phyloP scores from a whole-genome alignment of 1,140 invertebrate species.

The Chrysomallon squamiferum region DNA sequence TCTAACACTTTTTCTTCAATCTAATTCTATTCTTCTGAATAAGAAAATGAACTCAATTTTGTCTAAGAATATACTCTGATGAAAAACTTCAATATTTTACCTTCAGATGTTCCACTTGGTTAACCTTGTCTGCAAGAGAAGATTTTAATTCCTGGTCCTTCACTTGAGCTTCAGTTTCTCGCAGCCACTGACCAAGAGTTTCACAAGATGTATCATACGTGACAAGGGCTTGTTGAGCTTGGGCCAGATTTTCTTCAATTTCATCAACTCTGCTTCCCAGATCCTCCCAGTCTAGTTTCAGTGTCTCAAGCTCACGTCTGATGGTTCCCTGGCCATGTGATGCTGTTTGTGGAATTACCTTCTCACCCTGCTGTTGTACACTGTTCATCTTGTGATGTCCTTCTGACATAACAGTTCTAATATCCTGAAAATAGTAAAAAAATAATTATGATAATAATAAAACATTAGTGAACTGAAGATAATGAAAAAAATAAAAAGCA shows the following conservation, averaged over 20 bases:
- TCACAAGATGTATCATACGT: slow-evolving; percentile 82
- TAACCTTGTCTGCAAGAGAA: slow-evolving; percentile 80
- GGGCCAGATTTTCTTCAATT: slow-evolving; percentile 69
- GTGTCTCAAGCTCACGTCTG: slow-evolving; percentile 76
- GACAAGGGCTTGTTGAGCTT: slow-evolving; percentile 76
- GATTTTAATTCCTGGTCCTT: slow-evolving; percentile 91
- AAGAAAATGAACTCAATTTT: no score
- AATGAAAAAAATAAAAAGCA: no score
- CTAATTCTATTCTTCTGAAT: no score
- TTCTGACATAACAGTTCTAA: slow-evolving; percentile 43
- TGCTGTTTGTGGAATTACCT: slow-evolving; percentile 72
- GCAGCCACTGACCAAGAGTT: slow-evolving; percentile 81
- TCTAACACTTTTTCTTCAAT: no score
- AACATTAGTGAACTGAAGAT: not conserved
- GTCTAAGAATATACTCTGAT: no score
- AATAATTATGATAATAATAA: no score
- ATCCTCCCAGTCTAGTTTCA: slow-evolving; percentile 76
- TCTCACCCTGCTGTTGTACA: slow-evolving; percentile 45
- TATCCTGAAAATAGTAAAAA: slow-evolving; percentile 32
- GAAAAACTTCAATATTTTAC: no score
- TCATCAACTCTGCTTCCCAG: slow-evolving; percentile 70
- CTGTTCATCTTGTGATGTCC: slow-evolving; percentile 52
- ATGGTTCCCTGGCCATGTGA: slow-evolving; percentile 78
- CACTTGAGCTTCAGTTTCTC: slow-evolving; percentile 80
- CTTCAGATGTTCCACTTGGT: slow-evolving; percentile 81